Evolutionary conservation across 2,888 invertebrate genomes (phyloP).

Genomic region (Acanthosepion pharaonis): DNA sequence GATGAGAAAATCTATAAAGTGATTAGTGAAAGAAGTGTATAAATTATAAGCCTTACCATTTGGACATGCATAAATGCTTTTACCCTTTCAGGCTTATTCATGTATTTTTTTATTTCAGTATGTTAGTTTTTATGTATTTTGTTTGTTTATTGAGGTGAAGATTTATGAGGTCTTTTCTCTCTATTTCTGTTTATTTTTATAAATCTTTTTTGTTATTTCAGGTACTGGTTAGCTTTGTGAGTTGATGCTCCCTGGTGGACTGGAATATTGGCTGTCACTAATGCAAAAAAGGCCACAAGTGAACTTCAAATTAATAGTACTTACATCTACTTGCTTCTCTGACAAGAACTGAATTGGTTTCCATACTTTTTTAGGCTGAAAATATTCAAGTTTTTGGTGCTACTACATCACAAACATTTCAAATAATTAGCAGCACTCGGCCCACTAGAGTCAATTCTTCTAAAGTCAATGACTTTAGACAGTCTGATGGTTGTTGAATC

Average conservation of each 20-base stretch:
- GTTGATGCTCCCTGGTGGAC: neutral
- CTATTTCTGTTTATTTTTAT: too few relatives aligned
- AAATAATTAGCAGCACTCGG: neutral
- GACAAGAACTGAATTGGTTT: neutral
- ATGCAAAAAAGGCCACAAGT: neutral
- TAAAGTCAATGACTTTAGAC: constrained; percentile 44
- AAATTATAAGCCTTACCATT: too few relatives aligned
- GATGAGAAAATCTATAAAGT: too few relatives aligned
- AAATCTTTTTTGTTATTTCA: neutral
- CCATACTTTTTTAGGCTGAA: neutral
- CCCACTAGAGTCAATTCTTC: neutral
- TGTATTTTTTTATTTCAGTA: too few relatives aligned
- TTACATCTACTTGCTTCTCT: neutral
- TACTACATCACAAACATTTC: neutral
- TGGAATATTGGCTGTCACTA: neutral
- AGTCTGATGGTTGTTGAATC: constrained; percentile 46
- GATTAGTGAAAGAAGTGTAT: too few relatives aligned
- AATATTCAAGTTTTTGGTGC: neutral
- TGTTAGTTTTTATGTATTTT: too few relatives aligned
- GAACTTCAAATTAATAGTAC: neutral
- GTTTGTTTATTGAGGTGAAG: too few relatives aligned
- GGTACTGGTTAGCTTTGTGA: neutral
- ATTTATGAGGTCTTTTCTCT: too few relatives aligned
- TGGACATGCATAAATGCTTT: too few relatives aligned
- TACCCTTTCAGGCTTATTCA: too few relatives aligned